Evolutionary conservation across 2,113 vertebrate species (phyloP), one percentile per base, ranked within the genome.

Genomic region (Stomatorhinus ivindoensis): DNA sequence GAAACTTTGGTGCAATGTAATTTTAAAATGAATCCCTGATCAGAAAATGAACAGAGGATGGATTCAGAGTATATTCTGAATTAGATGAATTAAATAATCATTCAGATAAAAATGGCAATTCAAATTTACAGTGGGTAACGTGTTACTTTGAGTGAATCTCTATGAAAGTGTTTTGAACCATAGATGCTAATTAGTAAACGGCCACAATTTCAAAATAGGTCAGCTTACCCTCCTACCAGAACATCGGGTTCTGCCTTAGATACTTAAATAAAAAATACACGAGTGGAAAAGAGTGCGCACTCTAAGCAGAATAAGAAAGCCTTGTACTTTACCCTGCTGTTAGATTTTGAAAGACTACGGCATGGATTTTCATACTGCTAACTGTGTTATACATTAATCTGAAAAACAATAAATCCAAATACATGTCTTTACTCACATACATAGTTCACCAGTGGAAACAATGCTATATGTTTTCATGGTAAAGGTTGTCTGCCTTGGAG

Each of bases 41-140:
- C 47, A 55, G 24, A 21, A 58, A 87, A 82, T 46, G 83, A 51
- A 90, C 61, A 86, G 31, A 86, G 84, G 50, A 44, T 58, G 17
- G 17, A 50, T 87, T 76, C 50, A 92, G 39, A 89, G 89, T 51
- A 65, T 91, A 89, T 53, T 90, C 90, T 84, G 89, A 83, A 53
- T 27, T 46, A 31, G 3, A 69, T 69, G n/a, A 69, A 69, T 87
- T 88, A 87, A 89, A 51, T 86, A 55, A 39, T 90, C 55, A 90
- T 91, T 92, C 90, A 91, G 91, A 92, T 89, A 27, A 51, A 89
- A 89, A 89, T 69, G 69, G 89, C 90, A 90, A 91, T 92, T 92
- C 89, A 89, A 87, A 90, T 91, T 82, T 82, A 87, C 27, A 9
- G 84, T 35, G 90, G 88, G 90, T 90, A 80, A 80, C 73, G 21